Evolutionary conservation across 2,113 vertebrate genomes (phyloP).

Genomic region (human): GRCh38 chr21:16605501-16606000

Average conservation of each 20-base stretch:
- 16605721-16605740: conserved; percentile 84
- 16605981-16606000: background rate
- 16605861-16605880: conserved; percentile 93
- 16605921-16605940: conserved; percentile 83
- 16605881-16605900: conserved; percentile 91
- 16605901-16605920: conserved; percentile 90
- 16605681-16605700: conserved; percentile 96
- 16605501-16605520: conserved; percentile 81
- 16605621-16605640: conserved; percentile 55
- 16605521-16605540: conserved; percentile 62
- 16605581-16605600: conserved; percentile 79
- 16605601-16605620: conserved; percentile 75
- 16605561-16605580: conserved; percentile 80
- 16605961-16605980: background rate
- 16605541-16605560: conserved; percentile 76
- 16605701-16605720: conserved; percentile 87
- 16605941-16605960: background rate
- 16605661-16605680: conserved; percentile 86
- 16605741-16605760: conserved; percentile 87
- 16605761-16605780: conserved; percentile 95
- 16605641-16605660: conserved; percentile 81
- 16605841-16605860: conserved; percentile 94
- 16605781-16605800: conserved; percentile 99
- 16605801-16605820: conserved; percentile 96
- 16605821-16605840: conserved; percentile 98